Evolutionary conservation across 2,888 invertebrate species (phyloP).

Genomic region (Frankliniella fusca): DNA sequence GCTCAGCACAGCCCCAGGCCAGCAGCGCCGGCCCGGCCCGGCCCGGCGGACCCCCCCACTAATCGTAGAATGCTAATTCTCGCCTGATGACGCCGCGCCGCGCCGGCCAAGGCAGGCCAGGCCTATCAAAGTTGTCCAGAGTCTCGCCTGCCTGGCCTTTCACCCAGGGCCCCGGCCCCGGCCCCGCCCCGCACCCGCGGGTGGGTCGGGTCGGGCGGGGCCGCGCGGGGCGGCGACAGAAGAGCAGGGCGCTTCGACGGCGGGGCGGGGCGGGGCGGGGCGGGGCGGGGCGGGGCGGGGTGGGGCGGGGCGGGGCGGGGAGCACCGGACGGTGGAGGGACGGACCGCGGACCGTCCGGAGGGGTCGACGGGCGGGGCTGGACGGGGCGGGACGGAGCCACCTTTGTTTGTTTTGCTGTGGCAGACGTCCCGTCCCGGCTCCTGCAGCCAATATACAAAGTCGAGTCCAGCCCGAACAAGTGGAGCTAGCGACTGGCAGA

Average conservation of each 20-base stretch:
- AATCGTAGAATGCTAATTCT: slow-evolving; percentile 22
- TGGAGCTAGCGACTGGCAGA: too few relatives aligned
- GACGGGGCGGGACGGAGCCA: not conserved
- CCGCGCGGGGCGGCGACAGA: too few relatives aligned
- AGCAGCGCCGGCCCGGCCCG: not conserved
- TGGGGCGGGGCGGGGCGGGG: slow-evolving; percentile 47
- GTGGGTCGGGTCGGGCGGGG: not conserved
- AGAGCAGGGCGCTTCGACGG: not conserved
- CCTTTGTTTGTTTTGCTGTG: not conserved
- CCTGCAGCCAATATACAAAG: not conserved
- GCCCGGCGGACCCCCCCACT: not conserved
- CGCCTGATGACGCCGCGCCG: not conserved
- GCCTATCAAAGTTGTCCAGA: slow-evolving; percentile 22
- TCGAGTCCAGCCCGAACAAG: too few relatives aligned
- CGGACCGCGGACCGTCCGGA: too few relatives aligned
- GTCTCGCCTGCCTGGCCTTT: not conserved
- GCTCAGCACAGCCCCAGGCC: not conserved
- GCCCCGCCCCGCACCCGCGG: not conserved
- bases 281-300: slow-evolving; percentile 40
- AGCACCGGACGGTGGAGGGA: slow-evolving; percentile 44
- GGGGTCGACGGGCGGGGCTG: too few relatives aligned
- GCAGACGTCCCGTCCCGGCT: not conserved
- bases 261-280: slow-evolving; percentile 25
- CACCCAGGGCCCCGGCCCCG: not conserved
- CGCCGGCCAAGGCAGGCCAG: not conserved